Evolutionary conservation across 2,113 vertebrate genomes (phyloP), one percentile per base, ranked within the genome.

Genomic region (Alethe castanea): DNA sequence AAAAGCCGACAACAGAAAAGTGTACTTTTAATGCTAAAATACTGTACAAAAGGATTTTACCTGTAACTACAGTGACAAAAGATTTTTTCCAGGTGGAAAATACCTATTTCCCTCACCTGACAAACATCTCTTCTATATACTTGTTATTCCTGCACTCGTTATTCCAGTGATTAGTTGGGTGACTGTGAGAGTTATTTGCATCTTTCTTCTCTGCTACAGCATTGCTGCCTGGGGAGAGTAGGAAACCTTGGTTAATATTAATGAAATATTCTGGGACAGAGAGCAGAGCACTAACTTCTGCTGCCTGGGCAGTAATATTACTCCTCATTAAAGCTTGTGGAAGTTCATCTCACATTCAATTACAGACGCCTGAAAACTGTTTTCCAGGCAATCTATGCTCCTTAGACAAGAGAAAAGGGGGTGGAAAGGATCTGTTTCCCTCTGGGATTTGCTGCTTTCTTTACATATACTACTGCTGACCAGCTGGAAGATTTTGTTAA

Each of bases 241-340:
- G 77, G 96, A 95, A 98, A 96, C 97, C 95, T 96, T 97, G 95
- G 95, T 97, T 98, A 97, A 97, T 98, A 98, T 99, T 98, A 99
- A 98, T 98, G 96, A 98, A 98, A 98, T 98, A 98, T 98, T 98
- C 97, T 98, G 94, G 94, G 94, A 96, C 97, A 95, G 94, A 95
- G 96, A 96, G 28, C 42, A 97, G 96, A 93, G 87, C 98, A 90
- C 59, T 96, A 94, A 92, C 65, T 94, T 96, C 92, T 97, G 94
- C 97, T 97, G 96, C 88, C 79, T 90, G 86, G 90, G 80, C 96
- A 97, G 79, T 84, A 96, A 97, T 94, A 96, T 82, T 86, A 82
- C 81, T 97, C 88, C 96, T 98, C 96, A 97, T 97, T 98, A 98
- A 94, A 93, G 82, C 81, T 86, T 91, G 82, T 82, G 90, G 97